phyloP scores from a whole-genome alignment of 2,888 invertebrate genomes.

The Volucella bombylans region DNA sequence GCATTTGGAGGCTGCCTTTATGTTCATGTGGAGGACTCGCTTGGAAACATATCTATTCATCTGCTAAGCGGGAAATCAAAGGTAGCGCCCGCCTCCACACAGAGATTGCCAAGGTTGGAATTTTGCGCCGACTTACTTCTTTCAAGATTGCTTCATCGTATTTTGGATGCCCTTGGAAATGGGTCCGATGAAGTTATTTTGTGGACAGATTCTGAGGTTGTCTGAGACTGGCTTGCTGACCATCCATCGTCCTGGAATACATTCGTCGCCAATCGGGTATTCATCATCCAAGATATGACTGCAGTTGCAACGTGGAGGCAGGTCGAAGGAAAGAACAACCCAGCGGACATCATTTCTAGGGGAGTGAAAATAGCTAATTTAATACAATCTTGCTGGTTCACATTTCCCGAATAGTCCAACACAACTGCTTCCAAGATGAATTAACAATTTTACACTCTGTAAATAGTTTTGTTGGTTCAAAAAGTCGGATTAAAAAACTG shows the following conservation, averaged over 20 bases:
- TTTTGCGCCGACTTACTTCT: conserved; percentile 63
- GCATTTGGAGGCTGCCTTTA: conserved; percentile 44
- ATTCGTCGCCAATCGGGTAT: conserved; percentile 62
- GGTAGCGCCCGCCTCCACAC: conserved; percentile 63
- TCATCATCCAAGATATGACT: neutral
- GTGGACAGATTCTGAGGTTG: conserved; percentile 68
- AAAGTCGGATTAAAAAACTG: too few species aligned
- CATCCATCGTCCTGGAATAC: conserved; percentile 66
- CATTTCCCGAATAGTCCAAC: too few species aligned
- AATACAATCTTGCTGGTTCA: too few species aligned
- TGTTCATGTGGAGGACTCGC: conserved; percentile 16
- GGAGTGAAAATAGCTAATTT: too few species aligned
- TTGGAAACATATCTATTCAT: conserved; percentile 11
- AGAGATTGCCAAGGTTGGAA: conserved; percentile 65
- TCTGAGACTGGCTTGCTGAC: conserved; percentile 56
- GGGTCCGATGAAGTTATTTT: conserved; percentile 26
- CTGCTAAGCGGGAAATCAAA: conserved; percentile 66
- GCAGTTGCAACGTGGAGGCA: too few species aligned
- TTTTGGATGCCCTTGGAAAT: conserved; percentile 9
- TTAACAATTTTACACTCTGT: too few species aligned
- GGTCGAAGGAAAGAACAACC: too few species aligned
- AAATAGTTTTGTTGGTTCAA: too few species aligned
- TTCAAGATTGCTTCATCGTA: conserved; percentile 19
- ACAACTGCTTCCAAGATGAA: too few species aligned
- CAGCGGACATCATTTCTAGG: too few species aligned